These are phyloP conservation scores for Sesamia inferens DNA, from an alignment of 2,888 invertebrate genomes.

Conservation along the genomic window DNA sequence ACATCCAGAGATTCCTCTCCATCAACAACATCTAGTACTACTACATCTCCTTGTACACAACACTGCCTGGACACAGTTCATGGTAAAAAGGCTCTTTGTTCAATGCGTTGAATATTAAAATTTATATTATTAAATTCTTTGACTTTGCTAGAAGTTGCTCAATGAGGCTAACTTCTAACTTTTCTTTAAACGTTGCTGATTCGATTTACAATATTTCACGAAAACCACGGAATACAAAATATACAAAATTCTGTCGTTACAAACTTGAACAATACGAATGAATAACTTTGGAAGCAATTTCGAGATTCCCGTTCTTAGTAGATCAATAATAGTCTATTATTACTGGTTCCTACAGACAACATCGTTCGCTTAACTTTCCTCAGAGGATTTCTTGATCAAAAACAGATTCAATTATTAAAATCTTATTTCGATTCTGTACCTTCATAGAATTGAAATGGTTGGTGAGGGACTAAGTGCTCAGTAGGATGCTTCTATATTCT, in stretches of 20 bases:
- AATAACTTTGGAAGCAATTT: background rate
- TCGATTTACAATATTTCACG: background rate
- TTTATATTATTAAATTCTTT: background rate
- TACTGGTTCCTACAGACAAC: background rate
- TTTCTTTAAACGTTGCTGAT: background rate
- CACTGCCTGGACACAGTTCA: too few relatives aligned
- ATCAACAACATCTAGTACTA: too few relatives aligned
- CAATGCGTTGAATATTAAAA: background rate
- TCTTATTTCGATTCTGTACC: background rate
- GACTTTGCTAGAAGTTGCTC: background rate
- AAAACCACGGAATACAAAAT: background rate
- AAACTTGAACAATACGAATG: background rate
- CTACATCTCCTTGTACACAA: too few relatives aligned
- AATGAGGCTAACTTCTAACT: background rate
- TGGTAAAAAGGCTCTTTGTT: background rate
- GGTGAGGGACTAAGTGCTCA: background rate
- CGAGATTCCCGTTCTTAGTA: background rate
- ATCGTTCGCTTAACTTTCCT: background rate
- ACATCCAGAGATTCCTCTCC: too few relatives aligned
- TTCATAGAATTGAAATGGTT: constrained; percentile 10
- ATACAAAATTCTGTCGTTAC: background rate
- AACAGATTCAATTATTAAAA: constrained; percentile 5
- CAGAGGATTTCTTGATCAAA: background rate
- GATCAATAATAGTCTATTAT: background rate
- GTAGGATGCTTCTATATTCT: constrained; percentile 18